Conservation (phyloP, 2,113 vertebrate genomes). For the Coregonus clupeaformis region DNA sequence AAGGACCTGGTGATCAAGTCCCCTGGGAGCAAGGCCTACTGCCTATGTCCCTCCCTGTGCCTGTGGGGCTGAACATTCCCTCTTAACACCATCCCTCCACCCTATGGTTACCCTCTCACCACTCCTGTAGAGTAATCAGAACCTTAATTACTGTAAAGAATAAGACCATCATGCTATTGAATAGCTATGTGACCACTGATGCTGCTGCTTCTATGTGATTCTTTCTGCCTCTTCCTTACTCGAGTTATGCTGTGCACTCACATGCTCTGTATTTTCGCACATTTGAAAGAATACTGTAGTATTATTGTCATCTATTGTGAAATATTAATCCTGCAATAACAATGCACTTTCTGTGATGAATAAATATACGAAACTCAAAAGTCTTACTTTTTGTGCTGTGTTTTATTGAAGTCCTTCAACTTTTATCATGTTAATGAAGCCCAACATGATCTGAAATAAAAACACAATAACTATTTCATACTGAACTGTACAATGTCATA, state of each 20-base stretch:
- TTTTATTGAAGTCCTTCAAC: not conserved
- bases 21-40: slow-evolving; percentile 52
- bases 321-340: slow-evolving; percentile 57
- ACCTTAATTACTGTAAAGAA: slow-evolving; percentile 47
- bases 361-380: slow-evolving; percentile 53
- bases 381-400: slow-evolving; percentile 1
- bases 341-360: slow-evolving; percentile 69
- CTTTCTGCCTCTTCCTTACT: slow-evolving; percentile 51
- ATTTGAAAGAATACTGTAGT: slow-evolving; percentile 42
- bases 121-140: slow-evolving; percentile 35
- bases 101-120: not conserved
- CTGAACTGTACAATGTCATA: not conserved
- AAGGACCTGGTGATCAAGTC: slow-evolving; percentile 75
- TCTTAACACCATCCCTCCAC: slow-evolving; percentile 7
- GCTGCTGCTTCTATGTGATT: slow-evolving; percentile 60
- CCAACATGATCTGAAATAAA: not conserved
- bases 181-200: slow-evolving; percentile 45
- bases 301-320: slow-evolving; percentile 51
- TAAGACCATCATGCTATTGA: slow-evolving; percentile 44
- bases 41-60: slow-evolving; percentile 65
- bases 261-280: slow-evolving; percentile 49
- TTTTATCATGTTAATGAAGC: not conserved
- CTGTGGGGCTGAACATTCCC: slow-evolving; percentile 63
- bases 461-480: not conserved
- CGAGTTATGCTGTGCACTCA: slow-evolving; percentile 41